Percentiles rank a stretch among this genome's conserved stretches.
phyloP scores from a whole-genome alignment of 1,140 invertebrate genomes.

The Drosophila dunni region DNA sequence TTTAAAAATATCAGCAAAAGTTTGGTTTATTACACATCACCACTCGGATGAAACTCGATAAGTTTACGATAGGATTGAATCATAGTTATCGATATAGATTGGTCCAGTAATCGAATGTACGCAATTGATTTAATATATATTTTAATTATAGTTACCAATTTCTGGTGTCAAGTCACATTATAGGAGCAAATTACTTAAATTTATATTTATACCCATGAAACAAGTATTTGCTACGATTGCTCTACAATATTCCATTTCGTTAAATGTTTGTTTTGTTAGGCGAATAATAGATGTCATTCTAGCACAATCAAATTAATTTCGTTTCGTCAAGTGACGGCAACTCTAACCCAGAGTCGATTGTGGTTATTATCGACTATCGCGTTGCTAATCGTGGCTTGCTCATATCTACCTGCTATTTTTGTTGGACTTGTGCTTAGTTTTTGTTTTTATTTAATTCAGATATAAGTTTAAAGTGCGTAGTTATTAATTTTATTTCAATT shows the following conservation, averaged over 20 bases:
- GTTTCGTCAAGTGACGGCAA: conserved; percentile 4
- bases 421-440: conserved; percentile 43
- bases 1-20: conserved; percentile 49
- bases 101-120: neutral
- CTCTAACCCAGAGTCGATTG: conserved; percentile 5
- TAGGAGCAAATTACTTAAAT: no score
- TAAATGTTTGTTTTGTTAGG: no score
- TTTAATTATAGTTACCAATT: no score
- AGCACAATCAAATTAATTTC: neutral
- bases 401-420: conserved; percentile 50
- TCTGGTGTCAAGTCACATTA: no score
- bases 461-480: conserved; percentile 46
- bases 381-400: conserved; percentile 58
- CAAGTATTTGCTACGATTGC: no score
- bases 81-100: conserved; percentile 8
- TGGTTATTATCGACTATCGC: conserved; percentile 24
- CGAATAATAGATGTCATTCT: neutral
- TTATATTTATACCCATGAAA: no score
- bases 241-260: no score
- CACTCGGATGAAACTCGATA: conserved; percentile 35
- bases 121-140: no score
- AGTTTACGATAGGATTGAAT: conserved; percentile 4
- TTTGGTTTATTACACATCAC: conserved; percentile 58
- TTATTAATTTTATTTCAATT: conserved; percentile 29
- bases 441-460: conserved; percentile 67